phyloP scores from a whole-genome alignment of 2,797 vertebrate genomes.

The Sebastes nivosus region DNA sequence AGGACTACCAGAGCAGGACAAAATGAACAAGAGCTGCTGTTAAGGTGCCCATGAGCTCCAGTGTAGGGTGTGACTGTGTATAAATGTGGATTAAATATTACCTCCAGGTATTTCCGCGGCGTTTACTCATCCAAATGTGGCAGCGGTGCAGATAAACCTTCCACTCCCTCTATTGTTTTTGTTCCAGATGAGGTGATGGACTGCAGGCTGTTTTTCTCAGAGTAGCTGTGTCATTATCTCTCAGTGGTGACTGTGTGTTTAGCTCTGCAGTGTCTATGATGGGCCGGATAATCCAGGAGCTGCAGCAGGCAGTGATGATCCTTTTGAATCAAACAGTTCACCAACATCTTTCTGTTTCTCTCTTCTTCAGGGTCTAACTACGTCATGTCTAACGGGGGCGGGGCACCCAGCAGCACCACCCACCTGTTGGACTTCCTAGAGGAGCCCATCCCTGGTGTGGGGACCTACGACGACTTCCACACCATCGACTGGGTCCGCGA shows the following conservation, averaged over 20 bases:
- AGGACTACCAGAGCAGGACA: not conserved
- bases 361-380: constrained; percentile 90
- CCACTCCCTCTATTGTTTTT: not conserved
- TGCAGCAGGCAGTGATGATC: not conserved
- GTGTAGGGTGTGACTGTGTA: not conserved
- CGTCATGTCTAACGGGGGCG: constrained; percentile 96
- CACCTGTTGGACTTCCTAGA: constrained; percentile 95
- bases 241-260: not conserved
- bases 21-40: not conserved
- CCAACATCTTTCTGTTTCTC: not conserved
- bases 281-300: not conserved
- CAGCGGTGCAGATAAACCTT: not conserved
- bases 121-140: not conserved
- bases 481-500: constrained; percentile 99
- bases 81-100: not conserved
- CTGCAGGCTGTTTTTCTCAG: not conserved
- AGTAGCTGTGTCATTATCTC: not conserved
- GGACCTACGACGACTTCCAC: constrained; percentile 98
- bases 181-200: not conserved
- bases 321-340: no score
- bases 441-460: constrained; percentile 96
- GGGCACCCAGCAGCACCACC: constrained; percentile 91
- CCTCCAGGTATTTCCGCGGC: not conserved
- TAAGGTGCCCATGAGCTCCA: not conserved
- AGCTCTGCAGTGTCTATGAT: constrained; percentile 15